A percentile compares a stretch with the other conserved stretches of the same genome.
Evolutionary conservation across 92 coral and sea anemone genomes (phyloP).

Genomic region (Porites cylindrica): DNA sequence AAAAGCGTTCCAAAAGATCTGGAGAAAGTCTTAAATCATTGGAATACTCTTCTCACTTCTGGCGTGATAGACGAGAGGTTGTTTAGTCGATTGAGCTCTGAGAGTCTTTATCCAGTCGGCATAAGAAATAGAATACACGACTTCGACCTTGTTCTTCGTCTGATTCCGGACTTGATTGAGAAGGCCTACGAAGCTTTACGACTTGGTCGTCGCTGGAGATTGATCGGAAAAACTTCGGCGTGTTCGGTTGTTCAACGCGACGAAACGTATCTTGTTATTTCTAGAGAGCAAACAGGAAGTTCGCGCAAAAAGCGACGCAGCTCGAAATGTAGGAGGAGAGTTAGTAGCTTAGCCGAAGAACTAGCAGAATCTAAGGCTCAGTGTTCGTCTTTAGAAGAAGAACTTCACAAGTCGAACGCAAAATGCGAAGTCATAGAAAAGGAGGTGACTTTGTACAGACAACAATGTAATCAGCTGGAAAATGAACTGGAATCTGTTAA

Average conservation of each 20-base stretch:
- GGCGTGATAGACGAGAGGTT: constrained; percentile 86
- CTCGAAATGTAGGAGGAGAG: constrained; percentile 55
- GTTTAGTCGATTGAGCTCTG: constrained; percentile 77
- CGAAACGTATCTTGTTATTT: constrained; percentile 76
- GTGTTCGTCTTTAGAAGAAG: constrained; percentile 69
- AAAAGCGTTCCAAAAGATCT: constrained; percentile 78
- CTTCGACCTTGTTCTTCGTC: constrained; percentile 84
- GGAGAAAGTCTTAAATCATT: constrained; percentile 77
- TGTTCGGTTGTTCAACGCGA: constrained; percentile 63
- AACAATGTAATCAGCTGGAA: constrained; percentile 87
- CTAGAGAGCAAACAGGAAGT: constrained; percentile 45
- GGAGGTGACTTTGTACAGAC: constrained; percentile 79
- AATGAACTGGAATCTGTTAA: constrained; percentile 84
- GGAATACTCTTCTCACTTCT: constrained; percentile 79
- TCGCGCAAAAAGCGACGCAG: constrained; percentile 47
- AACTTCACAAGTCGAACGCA: constrained; percentile 82
- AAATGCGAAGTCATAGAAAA: constrained; percentile 83
- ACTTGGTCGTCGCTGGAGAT: constrained; percentile 93
- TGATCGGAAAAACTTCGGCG: constrained; percentile 73
- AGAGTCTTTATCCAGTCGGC: constrained; percentile 76
- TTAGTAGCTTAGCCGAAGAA: constrained; percentile 73
- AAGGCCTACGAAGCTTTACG: constrained; percentile 91
- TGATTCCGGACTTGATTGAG: constrained; percentile 92
- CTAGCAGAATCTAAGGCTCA: constrained; percentile 84
- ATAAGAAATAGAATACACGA: constrained; percentile 87